Base-by-base conservation (phyloP, 2,797 vertebrate species). In the Sternotherus odoratus region DNA sequence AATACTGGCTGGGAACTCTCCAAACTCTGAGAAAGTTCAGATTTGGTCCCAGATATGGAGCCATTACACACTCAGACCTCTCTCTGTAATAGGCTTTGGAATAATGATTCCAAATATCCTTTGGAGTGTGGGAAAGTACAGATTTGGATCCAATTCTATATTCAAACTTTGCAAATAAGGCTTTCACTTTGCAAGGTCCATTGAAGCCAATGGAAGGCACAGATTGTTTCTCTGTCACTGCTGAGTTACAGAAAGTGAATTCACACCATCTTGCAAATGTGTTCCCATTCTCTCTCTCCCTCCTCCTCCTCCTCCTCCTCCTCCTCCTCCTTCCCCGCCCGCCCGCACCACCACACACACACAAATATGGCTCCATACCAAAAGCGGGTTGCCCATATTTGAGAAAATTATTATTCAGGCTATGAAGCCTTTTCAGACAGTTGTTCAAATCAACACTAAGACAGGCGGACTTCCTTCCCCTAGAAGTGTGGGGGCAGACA, bases 401-500 rank as follows among this genome's bases (percentile, higher is more conserved):
- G 21, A 56, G 7, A 75, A 77, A 74, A 57, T 4, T 33, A 53
- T 77, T 54, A 77, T 72, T 88, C 43, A 82, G 33, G 21, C 24
- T 54, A 11, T 60, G 36, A 87, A 75, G 10, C 21, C 51, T 86
- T 94, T 83, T 85, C 30, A 87, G 49, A 46, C 39, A 87, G 5
- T 57, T 92, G 21, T 79, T 95, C 83, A 89, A 89, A 87, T 69
- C 77, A 91, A 36, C 53, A 78, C 6, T 83, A 63, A 94, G 95
- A 81, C 26, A 3, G 26, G 6, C 43, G 54, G 46, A 13, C 28
- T 90, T 43, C 39, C 12, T 89, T 81, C 49, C 8, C 16, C 91
- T 23, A 30, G 1, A 28, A 46, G 63, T 77, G 10, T 17, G 80
- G 39, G 53, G 69, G 79, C 60, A 81, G 46, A 84, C 21, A 19